Evolutionary conservation across 1,140 invertebrate genomes (phyloP), one percentile per base, ranked within the genome.

Genomic region (Saccostrea glomerata): DNA sequence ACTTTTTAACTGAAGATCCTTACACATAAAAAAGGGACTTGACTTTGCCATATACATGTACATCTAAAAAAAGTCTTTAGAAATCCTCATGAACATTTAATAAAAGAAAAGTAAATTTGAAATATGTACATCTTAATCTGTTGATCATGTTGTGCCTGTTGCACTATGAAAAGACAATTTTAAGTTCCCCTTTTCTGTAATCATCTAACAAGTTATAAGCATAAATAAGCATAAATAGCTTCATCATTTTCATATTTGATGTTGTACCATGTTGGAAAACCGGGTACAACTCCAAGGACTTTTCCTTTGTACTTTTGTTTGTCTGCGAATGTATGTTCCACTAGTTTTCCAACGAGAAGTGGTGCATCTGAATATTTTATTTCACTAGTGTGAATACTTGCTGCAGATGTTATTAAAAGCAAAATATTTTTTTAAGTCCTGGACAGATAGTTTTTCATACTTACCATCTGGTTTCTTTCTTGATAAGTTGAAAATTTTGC

Each of bases 401-500:
- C 84, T 5, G 84, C 84, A 47, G 25, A 40, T 63, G 20, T 36
- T 3, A 86, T 60, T 60, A 86, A 36, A 11, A 36, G 15, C 3
- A 86, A 25, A 86, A 86, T 36, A 36, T 86, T 86, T 40, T 36
- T 60, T 47, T 86, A 86, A 40, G n/a, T 60, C 58, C 13, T 86
- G n/a, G 1, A 86, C 55, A 2, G 84, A 86, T 6, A 60, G 84
- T 86, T 86, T 86, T 66, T 56, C 84, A 86, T 86, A 36, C 66
- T 63, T 86, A 17, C 84, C 84, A 60, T 66, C 30, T 30, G 84
- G 5, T 25, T 58, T 58, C 13, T 58, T 58, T 58, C 13, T 58
- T 6, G 87, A 85, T 25, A 90, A 56, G 30, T 87, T 88, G 60
- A 86, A 91, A 58, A 89, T 56, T 83, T 66, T 88, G 17, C 40